Evolutionary conservation across 2,113 vertebrate species (phyloP).

Genomic region (Cyanocitta stelleri): DNA sequence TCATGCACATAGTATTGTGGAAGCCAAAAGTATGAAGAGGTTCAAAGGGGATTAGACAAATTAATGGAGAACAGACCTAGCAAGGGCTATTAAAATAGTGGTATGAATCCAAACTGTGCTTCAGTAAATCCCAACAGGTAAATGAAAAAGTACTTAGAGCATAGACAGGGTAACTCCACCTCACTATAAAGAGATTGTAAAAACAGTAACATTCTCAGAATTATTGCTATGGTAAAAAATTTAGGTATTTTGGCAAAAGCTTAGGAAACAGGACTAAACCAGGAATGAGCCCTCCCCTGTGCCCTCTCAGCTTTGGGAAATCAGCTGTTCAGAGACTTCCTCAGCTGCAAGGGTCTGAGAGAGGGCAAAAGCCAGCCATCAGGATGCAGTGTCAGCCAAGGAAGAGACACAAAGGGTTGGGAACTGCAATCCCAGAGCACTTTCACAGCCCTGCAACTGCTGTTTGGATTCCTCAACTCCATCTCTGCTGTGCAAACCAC

Average conservation of each 20-base stretch:
- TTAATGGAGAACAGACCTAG: constrained; percentile 3
- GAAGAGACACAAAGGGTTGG: background rate
- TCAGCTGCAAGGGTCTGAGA: constrained; percentile 32
- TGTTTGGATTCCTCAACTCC: background rate
- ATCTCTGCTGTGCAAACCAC: background rate
- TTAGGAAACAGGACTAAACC: background rate
- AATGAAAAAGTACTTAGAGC: constrained; percentile 5
- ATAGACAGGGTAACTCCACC: background rate
- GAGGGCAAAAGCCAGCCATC: constrained; percentile 18
- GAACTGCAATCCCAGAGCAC: background rate
- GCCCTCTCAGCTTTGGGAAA: constrained; percentile 4
- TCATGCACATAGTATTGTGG: background rate
- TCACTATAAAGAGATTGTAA: background rate
- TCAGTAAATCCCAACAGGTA: constrained; percentile 2
- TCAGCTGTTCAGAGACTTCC: constrained; percentile 26
- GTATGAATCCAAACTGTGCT: background rate
- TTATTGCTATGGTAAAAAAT: background rate
- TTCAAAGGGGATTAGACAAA: constrained; percentile 15
- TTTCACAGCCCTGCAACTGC: background rate
- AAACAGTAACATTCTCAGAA: background rate
- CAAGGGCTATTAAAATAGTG: background rate
- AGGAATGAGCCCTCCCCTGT: background rate
- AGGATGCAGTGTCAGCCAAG: constrained; percentile 39
- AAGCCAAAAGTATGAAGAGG: background rate
- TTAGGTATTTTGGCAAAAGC: background rate